Percentiles rank a stretch among this genome's conserved stretches.
These are phyloP conservation scores for Scortum barcoo DNA, from an alignment of 2,113 vertebrate species.

Conservation along the genomic window DNA sequence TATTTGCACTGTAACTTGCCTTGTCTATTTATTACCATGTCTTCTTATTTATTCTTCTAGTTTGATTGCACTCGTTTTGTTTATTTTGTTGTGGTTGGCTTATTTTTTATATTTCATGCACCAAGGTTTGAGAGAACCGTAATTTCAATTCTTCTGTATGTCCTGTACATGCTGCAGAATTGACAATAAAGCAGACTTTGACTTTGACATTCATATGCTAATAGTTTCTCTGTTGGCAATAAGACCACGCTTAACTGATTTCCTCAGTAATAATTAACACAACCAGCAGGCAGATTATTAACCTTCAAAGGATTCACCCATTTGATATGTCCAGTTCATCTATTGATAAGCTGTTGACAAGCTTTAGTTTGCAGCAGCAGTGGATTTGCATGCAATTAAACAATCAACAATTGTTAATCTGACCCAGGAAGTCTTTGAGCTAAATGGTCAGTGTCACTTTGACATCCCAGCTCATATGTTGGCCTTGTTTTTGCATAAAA, in stretches of 20 bases:
- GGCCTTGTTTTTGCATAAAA: not conserved
- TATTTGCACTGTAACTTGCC: too few species aligned
- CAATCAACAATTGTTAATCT: not conserved
- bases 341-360: not conserved
- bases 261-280: not conserved
- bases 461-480: not conserved
- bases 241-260: not conserved
- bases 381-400: not conserved
- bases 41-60: too few species aligned
- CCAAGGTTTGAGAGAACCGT: too few species aligned
- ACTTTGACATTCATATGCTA: not conserved
- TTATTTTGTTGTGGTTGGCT: too few species aligned
- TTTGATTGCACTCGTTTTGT: too few species aligned
- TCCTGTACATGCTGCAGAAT: too few species aligned
- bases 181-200: too few species aligned
- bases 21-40: too few species aligned
- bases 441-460: not conserved
- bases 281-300: not conserved
- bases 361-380: slow-evolving; percentile 2
- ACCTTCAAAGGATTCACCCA: not conserved
- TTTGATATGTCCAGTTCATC: not conserved
- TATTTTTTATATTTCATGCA: too few species aligned
- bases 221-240: not conserved
- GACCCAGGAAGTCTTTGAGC: not conserved
- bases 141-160: too few species aligned